Evolutionary conservation across 2,888 invertebrate species (phyloP), one percentile per base, ranked within the genome.

Genomic region (Holacanthella duospinosa): DNA sequence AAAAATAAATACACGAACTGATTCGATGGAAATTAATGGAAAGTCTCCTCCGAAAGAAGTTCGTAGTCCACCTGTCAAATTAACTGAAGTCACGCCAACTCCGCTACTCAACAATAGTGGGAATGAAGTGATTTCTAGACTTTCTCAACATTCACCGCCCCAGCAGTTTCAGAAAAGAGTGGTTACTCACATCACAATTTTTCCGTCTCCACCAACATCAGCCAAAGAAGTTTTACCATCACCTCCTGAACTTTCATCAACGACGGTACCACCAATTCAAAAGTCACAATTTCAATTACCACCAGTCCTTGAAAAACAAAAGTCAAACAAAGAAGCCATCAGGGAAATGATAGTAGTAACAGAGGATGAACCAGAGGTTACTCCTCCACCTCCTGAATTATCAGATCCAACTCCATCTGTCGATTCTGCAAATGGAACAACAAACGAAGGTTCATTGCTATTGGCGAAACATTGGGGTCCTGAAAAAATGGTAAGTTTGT

Each of bases 381-480:
- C n/a, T n/a, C n/a, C n/a, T n/a, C n/a, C n/a, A n/a, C n/a, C n/a
- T 36, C 36, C 6, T 36, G 36, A 6, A 36, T 6, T 9, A 16
- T 21, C 21, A 21, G 21, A 4, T 21, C n/a, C 48, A n/a, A 21
- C 48, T 9, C 48, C 48, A 4, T 9, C 48, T 16, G 4, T 21
- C 12, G 48, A 9, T 48, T 48, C 48, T 4, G 48, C 4, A n/a
- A 48, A 4, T 9, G 48, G 48, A 9, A 48, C 16, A 9, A 21
- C 62, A n/a, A 70, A 71, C 59, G 73, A 72, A 48, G 66, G 68
- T 43, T 67, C 80, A 75, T 78, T 79, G 61, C 78, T 80, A 68
- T 77, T 82, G 72, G 83, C 85, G 54, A 86, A 86, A 75, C 85
- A 88, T 70, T 94, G 93, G 93, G 92, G 93, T 2, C 84, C 88